These are phyloP conservation scores for Paguma larvata DNA, from an alignment of 2,797 vertebrate species.

Conservation along the genomic window DNA sequence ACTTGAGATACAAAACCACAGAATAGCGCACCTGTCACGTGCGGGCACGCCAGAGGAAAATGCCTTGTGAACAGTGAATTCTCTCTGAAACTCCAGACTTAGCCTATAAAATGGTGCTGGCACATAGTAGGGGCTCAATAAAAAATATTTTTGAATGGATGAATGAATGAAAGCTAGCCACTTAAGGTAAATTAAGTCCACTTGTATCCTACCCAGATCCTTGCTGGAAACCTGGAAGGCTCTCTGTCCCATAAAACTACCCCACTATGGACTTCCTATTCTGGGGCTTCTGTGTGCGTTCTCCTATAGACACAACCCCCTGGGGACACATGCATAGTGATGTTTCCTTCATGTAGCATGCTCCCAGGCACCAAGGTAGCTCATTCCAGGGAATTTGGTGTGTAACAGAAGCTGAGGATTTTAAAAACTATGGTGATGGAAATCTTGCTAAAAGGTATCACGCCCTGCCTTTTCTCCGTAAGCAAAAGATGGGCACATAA, in stretches of 20 bases:
- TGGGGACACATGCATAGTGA: rapidly evolving
- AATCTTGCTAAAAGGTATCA: background rate
- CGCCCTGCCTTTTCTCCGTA: background rate
- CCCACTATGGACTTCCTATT: rapidly evolving
- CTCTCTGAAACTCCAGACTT: background rate
- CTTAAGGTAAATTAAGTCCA: background rate
- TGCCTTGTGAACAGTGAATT: rapidly evolving
- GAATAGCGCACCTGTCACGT: rapidly evolving
- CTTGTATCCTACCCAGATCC: background rate
- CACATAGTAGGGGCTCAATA: background rate
- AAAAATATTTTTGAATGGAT: background rate
- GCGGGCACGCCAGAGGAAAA: no score
- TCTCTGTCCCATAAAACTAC: background rate
- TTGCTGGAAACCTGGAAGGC: background rate
- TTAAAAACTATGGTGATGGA: background rate
- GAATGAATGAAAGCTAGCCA: background rate
- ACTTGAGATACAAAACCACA: no score
- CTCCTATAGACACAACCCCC: background rate
- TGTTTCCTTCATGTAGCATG: rapidly evolving
- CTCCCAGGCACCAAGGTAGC: background rate
- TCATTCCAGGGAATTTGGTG: background rate
- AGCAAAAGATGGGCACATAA: background rate
- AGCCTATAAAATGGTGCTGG: background rate
- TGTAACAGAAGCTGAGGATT: background rate
- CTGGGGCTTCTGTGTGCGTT: rapidly evolving